Percentiles rank a stretch among this genome's conserved stretches.
phyloP scores from a whole-genome alignment of 2,888 invertebrate genomes.

The Eristalis arbustorum region DNA sequence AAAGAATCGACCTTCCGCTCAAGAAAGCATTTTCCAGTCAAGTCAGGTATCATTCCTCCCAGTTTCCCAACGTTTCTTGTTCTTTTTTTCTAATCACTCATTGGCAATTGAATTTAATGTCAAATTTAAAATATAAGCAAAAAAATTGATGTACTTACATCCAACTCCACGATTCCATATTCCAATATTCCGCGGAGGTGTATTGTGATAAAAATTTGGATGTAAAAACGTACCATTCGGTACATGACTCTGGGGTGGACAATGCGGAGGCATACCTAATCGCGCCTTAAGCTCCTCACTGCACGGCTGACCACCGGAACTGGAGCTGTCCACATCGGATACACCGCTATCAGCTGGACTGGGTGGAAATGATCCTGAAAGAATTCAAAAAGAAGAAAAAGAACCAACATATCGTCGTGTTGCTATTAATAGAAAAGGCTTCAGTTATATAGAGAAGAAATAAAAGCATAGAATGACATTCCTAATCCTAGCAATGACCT shows the following conservation, averaged over 20 bases:
- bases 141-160: conserved; percentile 76
- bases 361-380: conserved; percentile 94
- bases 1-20: too few species aligned
- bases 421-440: conserved; percentile 61
- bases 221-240: conserved; percentile 83
- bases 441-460: conserved; percentile 37
- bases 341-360: conserved; percentile 99
- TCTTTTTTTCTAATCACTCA: neutral
- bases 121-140: neutral
- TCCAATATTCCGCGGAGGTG: conserved; percentile 78
- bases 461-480: conserved; percentile 15
- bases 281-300: conserved; percentile 92
- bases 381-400: conserved; percentile 21
- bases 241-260: conserved; percentile 76
- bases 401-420: conserved; percentile 39
- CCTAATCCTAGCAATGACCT: conserved; percentile 63
- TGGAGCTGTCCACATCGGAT: conserved; percentile 97
- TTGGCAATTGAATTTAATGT: conserved; percentile 32
- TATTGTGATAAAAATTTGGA: conserved; percentile 86
- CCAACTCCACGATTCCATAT: conserved; percentile 80
- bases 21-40: neutral
- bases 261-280: conserved; percentile 86
- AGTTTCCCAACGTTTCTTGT: too few species aligned
- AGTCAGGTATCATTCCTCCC: too few species aligned
- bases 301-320: conserved; percentile 86